These are phyloP conservation scores for Aleiodes sp. DNA, from an alignment of 1,140 invertebrate genomes.

Conservation along the genomic window DNA sequence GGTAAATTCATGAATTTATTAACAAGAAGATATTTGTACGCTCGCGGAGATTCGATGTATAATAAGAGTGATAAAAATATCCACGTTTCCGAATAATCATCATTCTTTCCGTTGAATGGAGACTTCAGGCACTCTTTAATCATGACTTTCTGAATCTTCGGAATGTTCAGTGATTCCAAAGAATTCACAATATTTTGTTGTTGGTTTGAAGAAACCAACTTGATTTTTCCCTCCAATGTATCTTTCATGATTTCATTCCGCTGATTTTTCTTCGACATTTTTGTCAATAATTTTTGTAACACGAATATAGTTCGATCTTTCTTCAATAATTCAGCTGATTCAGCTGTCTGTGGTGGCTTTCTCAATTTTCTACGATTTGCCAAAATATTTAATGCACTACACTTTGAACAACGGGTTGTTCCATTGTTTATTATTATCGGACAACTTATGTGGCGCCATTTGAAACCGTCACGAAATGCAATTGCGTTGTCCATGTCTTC, in stretches of 20 bases:
- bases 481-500: constrained; percentile 40
- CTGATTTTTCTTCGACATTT: constrained; percentile 34
- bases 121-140: constrained; percentile 51
- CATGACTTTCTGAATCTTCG: constrained; percentile 55
- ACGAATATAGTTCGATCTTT: constrained; percentile 38
- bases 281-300: constrained; percentile 37
- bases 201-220: neutral
- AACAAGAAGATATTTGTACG: constrained; percentile 48
- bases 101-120: constrained; percentile 35
- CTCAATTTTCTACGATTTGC: constrained; percentile 16
- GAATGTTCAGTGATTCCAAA: constrained; percentile 46
- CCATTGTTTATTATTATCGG: constrained; percentile 52
- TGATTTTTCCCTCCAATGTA: constrained; percentile 23
- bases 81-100: constrained; percentile 50
- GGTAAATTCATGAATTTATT: constrained; percentile 52
- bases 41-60: constrained; percentile 49
- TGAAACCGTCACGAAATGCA: constrained; percentile 51
- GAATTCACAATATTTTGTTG: constrained; percentile 18
- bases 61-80: constrained; percentile 51
- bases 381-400: constrained; percentile 41
- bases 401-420: constrained; percentile 50
- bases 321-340: constrained; percentile 29
- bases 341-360: constrained; percentile 25
- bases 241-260: constrained; percentile 26
- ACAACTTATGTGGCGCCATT: constrained; percentile 57